Percentiles rank a stretch among this genome's conserved stretches.
phyloP scores from a whole-genome alignment of 2,888 invertebrate genomes.

The Seira musarum region DNA sequence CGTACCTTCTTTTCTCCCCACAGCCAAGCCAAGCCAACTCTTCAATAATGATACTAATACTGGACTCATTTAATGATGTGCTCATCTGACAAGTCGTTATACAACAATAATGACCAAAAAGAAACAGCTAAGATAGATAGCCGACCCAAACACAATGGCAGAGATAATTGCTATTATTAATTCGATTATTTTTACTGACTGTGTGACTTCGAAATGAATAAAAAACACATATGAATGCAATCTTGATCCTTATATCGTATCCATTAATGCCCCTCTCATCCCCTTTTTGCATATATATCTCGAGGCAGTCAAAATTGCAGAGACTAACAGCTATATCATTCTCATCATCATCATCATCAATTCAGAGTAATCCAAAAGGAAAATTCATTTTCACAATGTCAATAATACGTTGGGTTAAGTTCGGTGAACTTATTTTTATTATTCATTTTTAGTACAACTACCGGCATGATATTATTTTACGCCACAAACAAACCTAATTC shows the following conservation, averaged over 20 bases:
- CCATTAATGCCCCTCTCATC: not conserved
- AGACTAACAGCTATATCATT: not conserved
- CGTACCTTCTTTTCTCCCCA: not conserved
- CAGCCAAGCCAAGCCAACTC: not conserved
- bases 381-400: constrained; percentile 6
- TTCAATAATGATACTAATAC: constrained; percentile 29
- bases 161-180: constrained; percentile 56
- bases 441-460: not conserved
- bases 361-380: too few species aligned
- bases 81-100: constrained; percentile 53
- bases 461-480: not conserved
- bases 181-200: constrained; percentile 43
- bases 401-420: not conserved
- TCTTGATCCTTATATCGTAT: constrained; percentile 4
- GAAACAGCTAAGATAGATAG: constrained; percentile 27
- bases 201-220: constrained; percentile 5
- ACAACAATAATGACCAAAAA: constrained; percentile 48
- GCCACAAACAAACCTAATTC: not conserved
- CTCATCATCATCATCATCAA: too few species aligned
- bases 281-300: not conserved
- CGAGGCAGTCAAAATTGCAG: not conserved
- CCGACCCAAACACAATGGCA: constrained; percentile 37
- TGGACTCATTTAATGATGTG: constrained; percentile 52
- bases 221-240: not conserved
- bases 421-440: constrained; percentile 12